Conservation (phyloP, 1,140 invertebrate genomes). For the Microplitis mediator region DNA sequence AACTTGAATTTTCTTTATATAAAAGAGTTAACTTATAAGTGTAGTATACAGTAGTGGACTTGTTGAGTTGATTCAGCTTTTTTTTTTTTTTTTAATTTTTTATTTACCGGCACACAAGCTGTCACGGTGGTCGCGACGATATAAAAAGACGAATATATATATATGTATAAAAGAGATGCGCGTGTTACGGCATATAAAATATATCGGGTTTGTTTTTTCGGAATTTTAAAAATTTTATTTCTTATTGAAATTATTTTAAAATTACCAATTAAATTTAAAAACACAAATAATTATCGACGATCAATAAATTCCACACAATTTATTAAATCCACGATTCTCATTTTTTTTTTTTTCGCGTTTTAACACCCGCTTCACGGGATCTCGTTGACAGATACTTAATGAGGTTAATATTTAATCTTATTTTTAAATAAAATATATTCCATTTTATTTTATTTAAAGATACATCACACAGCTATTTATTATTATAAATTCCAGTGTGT, state of each 20-base stretch:
- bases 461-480: neutral
- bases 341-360: conserved; percentile 24
- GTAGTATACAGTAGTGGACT: too few species aligned
- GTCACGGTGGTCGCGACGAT: neutral
- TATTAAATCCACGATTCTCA: conserved; percentile 6
- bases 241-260: too few species aligned
- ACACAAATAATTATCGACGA: neutral
- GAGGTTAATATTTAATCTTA: conserved; percentile 19
- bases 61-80: neutral
- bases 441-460: neutral
- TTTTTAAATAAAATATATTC: neutral
- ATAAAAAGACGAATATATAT: neutral
- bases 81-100: neutral
- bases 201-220: too few species aligned
- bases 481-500: neutral
- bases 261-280: too few species aligned
- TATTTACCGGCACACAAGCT: neutral
- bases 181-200: neutral
- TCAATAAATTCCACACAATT: neutral
- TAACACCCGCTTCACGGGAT: conserved; percentile 5
- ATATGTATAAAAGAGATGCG: neutral
- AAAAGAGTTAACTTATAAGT: too few species aligned
- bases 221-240: too few species aligned
- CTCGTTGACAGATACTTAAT: conserved; percentile 25
- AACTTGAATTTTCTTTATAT: too few species aligned